Conservation (phyloP, 2,113 vertebrate species). For the Nothobranchius furzeri region DNA sequence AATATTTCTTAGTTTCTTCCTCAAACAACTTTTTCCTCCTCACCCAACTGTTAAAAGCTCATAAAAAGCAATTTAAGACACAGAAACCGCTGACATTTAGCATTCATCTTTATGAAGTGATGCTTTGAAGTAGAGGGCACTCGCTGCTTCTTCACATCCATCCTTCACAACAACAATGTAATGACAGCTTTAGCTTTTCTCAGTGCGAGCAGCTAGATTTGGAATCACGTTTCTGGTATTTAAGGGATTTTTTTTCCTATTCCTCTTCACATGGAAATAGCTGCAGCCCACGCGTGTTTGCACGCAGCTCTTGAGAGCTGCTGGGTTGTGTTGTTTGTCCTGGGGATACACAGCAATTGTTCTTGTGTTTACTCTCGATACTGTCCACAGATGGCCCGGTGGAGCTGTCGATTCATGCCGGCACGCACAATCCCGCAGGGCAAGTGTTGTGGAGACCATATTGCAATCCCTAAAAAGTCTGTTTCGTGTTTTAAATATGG, state of each 20-base stretch:
- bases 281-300: slow-evolving; percentile 14
- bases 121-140: no score
- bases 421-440: slow-evolving; percentile 15
- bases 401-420: slow-evolving; percentile 23
- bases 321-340: slow-evolving; percentile 51
- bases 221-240: slow-evolving; percentile 33
- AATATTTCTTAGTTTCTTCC: no score
- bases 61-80: neutral
- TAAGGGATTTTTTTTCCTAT: slow-evolving; percentile 5
- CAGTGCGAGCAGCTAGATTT: slow-evolving; percentile 5
- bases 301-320: slow-evolving; percentile 22
- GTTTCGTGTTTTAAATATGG: neutral
- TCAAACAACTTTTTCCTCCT: neutral
- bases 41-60: neutral
- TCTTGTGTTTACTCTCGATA: slow-evolving; percentile 54
- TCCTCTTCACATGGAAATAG: slow-evolving; percentile 16
- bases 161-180: neutral
- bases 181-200: slow-evolving; percentile 15
- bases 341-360: slow-evolving; percentile 47
- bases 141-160: neutral
- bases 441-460: slow-evolving; percentile 17
- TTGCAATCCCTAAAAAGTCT: slow-evolving; percentile 5
- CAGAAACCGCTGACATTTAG: neutral
- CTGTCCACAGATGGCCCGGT: slow-evolving; percentile 50
- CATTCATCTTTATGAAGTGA: neutral